phyloP scores from a whole-genome alignment of 1,140 invertebrate genomes.

The Aporrectodea caliginosa region DNA sequence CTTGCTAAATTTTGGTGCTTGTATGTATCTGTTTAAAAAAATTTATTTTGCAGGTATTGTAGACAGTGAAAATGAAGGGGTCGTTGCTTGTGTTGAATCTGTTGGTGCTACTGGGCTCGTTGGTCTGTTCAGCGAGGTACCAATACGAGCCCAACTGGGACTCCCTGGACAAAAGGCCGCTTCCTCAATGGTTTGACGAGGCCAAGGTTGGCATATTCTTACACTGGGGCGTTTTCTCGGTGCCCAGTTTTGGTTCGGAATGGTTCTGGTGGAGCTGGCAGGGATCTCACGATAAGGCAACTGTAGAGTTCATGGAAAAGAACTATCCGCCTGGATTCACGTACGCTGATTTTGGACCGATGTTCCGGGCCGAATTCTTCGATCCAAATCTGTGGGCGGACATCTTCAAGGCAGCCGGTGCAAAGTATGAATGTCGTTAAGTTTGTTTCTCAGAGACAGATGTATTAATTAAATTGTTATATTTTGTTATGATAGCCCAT shows the following conservation, averaged over 20 bases:
- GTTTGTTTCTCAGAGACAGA: too few relatives aligned
- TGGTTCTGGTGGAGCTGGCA: conserved; percentile 51
- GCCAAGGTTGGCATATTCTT: conserved; percentile 57
- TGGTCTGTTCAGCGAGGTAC: too few relatives aligned
- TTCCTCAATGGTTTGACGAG: conserved; percentile 56
- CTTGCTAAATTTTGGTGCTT: too few relatives aligned
- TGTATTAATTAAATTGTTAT: too few relatives aligned
- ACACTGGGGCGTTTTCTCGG: conserved; percentile 56
- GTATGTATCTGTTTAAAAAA: too few relatives aligned
- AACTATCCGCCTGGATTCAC: conserved; percentile 38
- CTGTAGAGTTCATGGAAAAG: conserved; percentile 35
- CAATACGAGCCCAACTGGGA: conserved; percentile 48
- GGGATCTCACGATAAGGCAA: conserved; percentile 5
- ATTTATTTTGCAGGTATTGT: too few relatives aligned
- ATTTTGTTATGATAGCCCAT: too few relatives aligned
- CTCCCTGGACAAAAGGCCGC: conserved; percentile 52
- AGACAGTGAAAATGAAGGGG: too few relatives aligned
- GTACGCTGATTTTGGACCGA: conserved; percentile 33
- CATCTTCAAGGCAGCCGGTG: conserved; percentile 33
- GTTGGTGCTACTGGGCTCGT: too few relatives aligned
- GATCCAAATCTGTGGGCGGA: conserved; percentile 35
- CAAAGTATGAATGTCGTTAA: conserved; percentile 35
- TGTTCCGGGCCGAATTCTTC: conserved; percentile 34
- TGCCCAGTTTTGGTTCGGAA: conserved; percentile 46
- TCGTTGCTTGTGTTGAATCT: too few relatives aligned